Percentiles rank a stretch among this genome's conserved stretches.
phyloP scores from a whole-genome alignment of 2,888 invertebrate genomes.

The Athetis lepigone region DNA sequence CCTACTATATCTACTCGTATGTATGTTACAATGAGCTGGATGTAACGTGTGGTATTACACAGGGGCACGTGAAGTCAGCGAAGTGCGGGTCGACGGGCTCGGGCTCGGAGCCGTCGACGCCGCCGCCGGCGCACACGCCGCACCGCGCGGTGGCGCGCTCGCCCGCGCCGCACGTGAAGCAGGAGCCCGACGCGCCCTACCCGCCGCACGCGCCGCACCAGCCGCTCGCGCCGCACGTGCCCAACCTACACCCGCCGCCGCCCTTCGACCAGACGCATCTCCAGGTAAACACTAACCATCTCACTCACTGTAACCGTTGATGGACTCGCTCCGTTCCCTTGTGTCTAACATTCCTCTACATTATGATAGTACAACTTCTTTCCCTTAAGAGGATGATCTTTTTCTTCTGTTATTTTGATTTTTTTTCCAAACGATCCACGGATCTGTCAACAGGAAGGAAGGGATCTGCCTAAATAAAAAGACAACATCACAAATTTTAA shows the following conservation, averaged over 20 bases:
- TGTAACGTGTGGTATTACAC: conserved; percentile 32
- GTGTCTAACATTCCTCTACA: neutral
- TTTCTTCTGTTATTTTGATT: conserved; percentile 76
- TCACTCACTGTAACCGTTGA: neutral
- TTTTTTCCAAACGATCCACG: conserved; percentile 37
- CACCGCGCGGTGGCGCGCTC: conserved; percentile 75
- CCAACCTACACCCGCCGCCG: conserved; percentile 77
- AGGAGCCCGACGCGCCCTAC: conserved; percentile 60
- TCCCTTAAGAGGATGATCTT: conserved; percentile 75
- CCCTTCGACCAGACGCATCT: conserved; percentile 85
- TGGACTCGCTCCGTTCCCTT: conserved; percentile 1
- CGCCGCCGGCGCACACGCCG: conserved; percentile 86
- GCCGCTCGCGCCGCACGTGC: conserved; percentile 75
- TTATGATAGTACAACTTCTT: neutral
- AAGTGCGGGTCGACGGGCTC: conserved; percentile 85
- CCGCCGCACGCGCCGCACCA: conserved; percentile 71
- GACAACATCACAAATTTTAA: conserved; percentile 63
- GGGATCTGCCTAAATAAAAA: conserved; percentile 81
- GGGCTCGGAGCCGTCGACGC: conserved; percentile 88
- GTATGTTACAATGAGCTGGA: neutral
- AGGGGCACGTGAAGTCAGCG: conserved; percentile 80
- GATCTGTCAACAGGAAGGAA: conserved; percentile 84
- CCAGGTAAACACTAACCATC: conserved; percentile 72
- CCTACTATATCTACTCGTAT: neutral
- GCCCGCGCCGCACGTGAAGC: conserved; percentile 80